A percentile compares a stretch with the other conserved stretches of the same genome.
phyloP scores from a whole-genome alignment of 2,888 invertebrate species.

The Acleris literana region DNA sequence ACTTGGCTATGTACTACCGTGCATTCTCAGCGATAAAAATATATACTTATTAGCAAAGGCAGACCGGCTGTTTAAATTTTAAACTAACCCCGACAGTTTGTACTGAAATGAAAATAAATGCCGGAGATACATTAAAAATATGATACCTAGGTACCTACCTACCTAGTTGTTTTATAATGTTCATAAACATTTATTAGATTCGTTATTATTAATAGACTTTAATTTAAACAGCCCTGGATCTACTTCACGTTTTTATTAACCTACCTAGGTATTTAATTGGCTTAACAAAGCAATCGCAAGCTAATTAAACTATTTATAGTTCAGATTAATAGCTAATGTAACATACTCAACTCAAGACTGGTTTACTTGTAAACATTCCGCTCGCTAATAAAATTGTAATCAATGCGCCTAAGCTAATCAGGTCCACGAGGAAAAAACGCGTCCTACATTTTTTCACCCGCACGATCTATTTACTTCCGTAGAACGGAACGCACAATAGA shows the following conservation, averaged over 20 bases:
- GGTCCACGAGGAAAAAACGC: conserved; percentile 17
- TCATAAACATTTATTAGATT: too few species aligned
- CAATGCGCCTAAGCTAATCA: conserved; percentile 3
- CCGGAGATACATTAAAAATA: too few species aligned
- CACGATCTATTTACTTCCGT: conserved; percentile 38
- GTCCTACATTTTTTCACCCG: conserved; percentile 13
- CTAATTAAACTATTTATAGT: conserved; percentile 2
- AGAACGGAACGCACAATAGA: conserved; percentile 29
- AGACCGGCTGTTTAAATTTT: too few species aligned
- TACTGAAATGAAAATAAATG: too few species aligned
- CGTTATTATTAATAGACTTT: too few species aligned
- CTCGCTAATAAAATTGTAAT: conserved; percentile 20
- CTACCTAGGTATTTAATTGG: not conserved
- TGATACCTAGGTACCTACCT: too few species aligned
- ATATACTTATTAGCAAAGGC: too few species aligned
- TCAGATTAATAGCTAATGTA: conserved; percentile 5
- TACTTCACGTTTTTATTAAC: not conserved
- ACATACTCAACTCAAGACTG: conserved; percentile 7
- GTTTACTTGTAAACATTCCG: conserved; percentile 12
- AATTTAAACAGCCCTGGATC: too few species aligned
- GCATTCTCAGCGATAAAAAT: too few species aligned
- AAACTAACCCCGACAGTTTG: too few species aligned
- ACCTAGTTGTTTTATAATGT: too few species aligned
- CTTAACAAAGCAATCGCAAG: not conserved
- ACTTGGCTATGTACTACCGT: too few species aligned